A percentile compares a stretch with the other conserved stretches of the same genome.
These are phyloP conservation scores for Gyps fulvus DNA, from an alignment of 2,113 vertebrate species.

Conservation along the genomic window DNA sequence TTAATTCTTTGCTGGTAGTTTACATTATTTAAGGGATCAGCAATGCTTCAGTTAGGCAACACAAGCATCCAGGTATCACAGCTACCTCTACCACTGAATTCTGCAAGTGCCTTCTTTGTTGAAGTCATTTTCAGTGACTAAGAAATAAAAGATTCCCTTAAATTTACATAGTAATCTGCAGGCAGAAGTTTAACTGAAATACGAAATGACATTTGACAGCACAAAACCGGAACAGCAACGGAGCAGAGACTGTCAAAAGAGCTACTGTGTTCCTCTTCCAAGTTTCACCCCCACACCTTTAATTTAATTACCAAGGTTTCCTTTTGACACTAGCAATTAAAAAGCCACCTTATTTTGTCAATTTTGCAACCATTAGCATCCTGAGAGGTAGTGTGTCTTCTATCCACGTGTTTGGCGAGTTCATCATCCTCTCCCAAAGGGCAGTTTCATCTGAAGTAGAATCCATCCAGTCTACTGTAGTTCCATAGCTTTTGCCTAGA, in stretches of 20 bases:
- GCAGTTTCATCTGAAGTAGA: slow-evolving; percentile 81
- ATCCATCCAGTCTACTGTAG: slow-evolving; percentile 91
- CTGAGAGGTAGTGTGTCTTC: slow-evolving; percentile 88
- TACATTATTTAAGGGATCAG: neutral
- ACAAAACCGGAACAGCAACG: neutral
- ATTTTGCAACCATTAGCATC: slow-evolving; percentile 83
- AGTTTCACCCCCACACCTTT: neutral
- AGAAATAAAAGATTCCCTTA: neutral
- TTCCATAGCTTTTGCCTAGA: slow-evolving; percentile 88
- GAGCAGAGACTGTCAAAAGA: neutral
- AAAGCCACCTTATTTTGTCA: slow-evolving; percentile 71
- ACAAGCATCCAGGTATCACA: neutral
- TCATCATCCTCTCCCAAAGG: slow-evolving; percentile 90
- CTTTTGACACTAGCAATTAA: neutral
- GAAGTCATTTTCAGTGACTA: neutral
- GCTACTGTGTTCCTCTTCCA: neutral
- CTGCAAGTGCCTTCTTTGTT: neutral
- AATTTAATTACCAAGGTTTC: neutral
- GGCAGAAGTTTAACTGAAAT: neutral
- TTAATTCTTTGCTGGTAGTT: neutral
- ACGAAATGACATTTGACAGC: neutral
- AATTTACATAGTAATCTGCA: neutral
- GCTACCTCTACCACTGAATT: neutral
- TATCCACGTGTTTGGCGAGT: slow-evolving; percentile 83
- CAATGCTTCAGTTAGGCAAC: neutral